Evolutionary conservation across 2,797 vertebrate genomes (phyloP).

Genomic region (Hephaestus fuliginosus): DNA sequence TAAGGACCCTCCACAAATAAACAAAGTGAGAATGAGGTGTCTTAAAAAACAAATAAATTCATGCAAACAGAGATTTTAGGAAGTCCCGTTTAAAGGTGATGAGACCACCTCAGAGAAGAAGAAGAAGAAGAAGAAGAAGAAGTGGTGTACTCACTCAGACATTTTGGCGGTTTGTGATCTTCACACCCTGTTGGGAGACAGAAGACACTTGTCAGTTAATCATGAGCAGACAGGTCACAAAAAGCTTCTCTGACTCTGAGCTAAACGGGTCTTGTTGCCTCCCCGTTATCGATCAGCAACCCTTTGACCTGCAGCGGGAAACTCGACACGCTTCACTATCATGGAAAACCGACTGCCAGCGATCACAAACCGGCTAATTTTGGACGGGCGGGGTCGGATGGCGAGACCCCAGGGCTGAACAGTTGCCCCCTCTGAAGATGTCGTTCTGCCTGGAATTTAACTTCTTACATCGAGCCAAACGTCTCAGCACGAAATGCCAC

Average conservation of each 20-base stretch:
- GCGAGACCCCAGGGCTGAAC: not conserved
- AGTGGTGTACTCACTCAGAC: conserved; percentile 78
- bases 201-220: conserved; percentile 25
- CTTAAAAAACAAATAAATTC: no score
- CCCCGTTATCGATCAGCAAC: conserved; percentile 41
- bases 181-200: conserved; percentile 66
- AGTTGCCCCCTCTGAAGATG: conserved; percentile 41
- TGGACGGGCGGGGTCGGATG: conserved; percentile 39
- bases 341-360: conserved; percentile 29
- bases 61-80: no score
- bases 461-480: conserved; percentile 14
- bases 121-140: not conserved
- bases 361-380: conserved; percentile 67
- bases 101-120: no score
- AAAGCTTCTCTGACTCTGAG: conserved; percentile 6
- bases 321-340: conserved; percentile 29
- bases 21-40: not conserved
- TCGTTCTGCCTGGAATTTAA: conserved; percentile 41
- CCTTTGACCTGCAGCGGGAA: conserved; percentile 47
- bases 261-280: not conserved
- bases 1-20: no score
- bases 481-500: conserved; percentile 46
- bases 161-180: conserved; percentile 55
- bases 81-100: no score
- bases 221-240: not conserved